Conservation (phyloP, 1,140 invertebrate species). For the Camponotus vicinus region DNA sequence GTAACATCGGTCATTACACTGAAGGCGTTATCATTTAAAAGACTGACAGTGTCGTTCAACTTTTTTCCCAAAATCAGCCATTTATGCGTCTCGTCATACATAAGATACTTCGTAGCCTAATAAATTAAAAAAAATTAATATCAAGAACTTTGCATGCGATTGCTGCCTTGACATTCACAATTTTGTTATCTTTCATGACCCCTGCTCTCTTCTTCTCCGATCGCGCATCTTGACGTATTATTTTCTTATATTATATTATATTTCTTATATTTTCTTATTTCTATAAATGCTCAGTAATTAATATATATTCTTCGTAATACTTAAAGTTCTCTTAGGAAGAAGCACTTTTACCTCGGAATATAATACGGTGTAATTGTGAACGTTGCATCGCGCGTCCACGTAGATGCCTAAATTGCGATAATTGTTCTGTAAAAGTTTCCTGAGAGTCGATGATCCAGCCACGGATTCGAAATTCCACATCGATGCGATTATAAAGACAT, state of each 20-base stretch:
- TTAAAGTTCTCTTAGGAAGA: not conserved
- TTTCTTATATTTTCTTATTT: conserved; percentile 8
- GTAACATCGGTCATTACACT: conserved; percentile 63
- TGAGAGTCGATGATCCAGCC: not conserved
- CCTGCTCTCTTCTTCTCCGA: not conserved
- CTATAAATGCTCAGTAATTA: not conserved
- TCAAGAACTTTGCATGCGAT: not conserved
- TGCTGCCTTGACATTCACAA: not conserved
- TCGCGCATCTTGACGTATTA: not conserved
- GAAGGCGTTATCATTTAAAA: conserved; percentile 63
- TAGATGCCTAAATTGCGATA: conserved; percentile 64
- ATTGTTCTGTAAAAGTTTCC: conserved; percentile 39
- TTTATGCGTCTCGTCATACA: conserved; percentile 68
- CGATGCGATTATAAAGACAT: conserved; percentile 39
- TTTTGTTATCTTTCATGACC: conserved; percentile 11
- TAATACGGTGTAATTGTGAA: conserved; percentile 34
- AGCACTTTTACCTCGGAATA: conserved; percentile 57
- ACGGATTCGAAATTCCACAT: conserved; percentile 16
- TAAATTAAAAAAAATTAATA: conserved; percentile 25
- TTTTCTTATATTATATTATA: conserved; percentile 6
- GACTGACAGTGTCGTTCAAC: conserved; percentile 32
- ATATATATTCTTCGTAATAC: not conserved
- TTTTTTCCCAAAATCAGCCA: conserved; percentile 68
- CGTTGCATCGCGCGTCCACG: conserved; percentile 61
- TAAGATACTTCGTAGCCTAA: conserved; percentile 58